Conservation (phyloP, 2,888 invertebrate genomes). For the Ophraella communa region DNA sequence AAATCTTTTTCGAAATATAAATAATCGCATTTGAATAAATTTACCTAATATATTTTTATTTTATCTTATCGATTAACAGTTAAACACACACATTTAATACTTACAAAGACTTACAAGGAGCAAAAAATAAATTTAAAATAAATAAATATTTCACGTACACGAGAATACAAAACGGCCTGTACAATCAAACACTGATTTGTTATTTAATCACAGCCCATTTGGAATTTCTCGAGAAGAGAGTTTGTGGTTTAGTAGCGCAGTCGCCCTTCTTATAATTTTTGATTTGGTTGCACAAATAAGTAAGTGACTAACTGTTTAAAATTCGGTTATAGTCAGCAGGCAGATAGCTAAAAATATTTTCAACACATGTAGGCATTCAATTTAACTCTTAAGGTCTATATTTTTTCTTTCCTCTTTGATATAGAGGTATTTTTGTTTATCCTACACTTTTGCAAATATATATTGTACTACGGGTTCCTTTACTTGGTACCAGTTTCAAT, state of each 20-base stretch:
- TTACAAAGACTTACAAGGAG: conserved; percentile 49
- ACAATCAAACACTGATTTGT: conserved; percentile 72
- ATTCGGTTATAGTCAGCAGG: conserved; percentile 14
- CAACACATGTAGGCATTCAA: too few species aligned
- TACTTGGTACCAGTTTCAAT: too few species aligned
- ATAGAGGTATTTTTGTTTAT: too few species aligned
- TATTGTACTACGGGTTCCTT: too few species aligned
- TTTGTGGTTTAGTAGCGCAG: conserved; percentile 50
- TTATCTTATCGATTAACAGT: conserved; percentile 48
- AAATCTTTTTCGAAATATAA: background rate
- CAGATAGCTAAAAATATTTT: background rate
- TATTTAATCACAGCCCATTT: conserved; percentile 81
- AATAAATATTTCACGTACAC: conserved; percentile 56
- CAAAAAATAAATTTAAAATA: conserved; percentile 58
- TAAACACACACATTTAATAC: conserved; percentile 47
- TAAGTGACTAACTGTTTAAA: conserved; percentile 5
- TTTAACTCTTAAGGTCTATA: too few species aligned
- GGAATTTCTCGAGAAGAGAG: conserved; percentile 68
- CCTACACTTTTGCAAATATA: too few species aligned
- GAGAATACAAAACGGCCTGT: conserved; percentile 72
- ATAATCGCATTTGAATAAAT: background rate
- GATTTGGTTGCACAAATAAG: conserved; percentile 16
- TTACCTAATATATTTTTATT: conserved; percentile 35
- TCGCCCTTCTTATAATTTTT: conserved; percentile 38
- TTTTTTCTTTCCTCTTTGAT: too few species aligned